phyloP scores from a whole-genome alignment of 2,113 vertebrate species.

The Mobula birostris region DNA sequence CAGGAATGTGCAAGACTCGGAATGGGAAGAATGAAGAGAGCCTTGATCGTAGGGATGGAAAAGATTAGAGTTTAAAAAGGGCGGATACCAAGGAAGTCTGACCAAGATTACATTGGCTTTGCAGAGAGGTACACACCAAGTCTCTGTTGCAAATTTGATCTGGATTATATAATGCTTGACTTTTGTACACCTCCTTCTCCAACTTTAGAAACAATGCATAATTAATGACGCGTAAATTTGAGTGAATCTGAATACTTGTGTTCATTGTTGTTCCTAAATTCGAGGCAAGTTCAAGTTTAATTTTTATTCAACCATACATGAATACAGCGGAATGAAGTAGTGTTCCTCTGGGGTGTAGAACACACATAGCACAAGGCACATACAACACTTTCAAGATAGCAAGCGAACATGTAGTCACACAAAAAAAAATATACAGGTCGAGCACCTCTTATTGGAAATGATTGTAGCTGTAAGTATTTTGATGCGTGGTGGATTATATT shows the following conservation, averaged over 20 bases:
- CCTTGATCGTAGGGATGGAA: not conserved
- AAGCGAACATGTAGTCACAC: no score
- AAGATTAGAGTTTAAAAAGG: not conserved
- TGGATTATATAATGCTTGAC: not conserved
- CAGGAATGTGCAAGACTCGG: not conserved
- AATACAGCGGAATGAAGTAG: no score
- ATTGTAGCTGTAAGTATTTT: no score
- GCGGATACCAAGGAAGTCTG: not conserved
- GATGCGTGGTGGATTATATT: no score
- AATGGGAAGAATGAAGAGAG: not conserved
- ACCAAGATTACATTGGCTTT: not conserved
- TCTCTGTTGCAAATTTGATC: not conserved
- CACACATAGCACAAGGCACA: no score
- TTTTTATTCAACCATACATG: no score
- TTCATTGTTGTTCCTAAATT: not conserved
- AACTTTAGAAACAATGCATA: not conserved
- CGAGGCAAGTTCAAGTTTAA: not conserved
- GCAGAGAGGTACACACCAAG: not conserved
- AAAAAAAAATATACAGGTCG: no score
- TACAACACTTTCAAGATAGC: no score
- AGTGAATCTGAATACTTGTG: not conserved
- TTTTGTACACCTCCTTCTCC: not conserved
- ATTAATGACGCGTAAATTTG: not conserved
- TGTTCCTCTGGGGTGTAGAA: no score
- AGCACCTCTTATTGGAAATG: no score